Base-by-base conservation (phyloP, 2,888 invertebrate species). In the Teinopalpus imperialis region DNA sequence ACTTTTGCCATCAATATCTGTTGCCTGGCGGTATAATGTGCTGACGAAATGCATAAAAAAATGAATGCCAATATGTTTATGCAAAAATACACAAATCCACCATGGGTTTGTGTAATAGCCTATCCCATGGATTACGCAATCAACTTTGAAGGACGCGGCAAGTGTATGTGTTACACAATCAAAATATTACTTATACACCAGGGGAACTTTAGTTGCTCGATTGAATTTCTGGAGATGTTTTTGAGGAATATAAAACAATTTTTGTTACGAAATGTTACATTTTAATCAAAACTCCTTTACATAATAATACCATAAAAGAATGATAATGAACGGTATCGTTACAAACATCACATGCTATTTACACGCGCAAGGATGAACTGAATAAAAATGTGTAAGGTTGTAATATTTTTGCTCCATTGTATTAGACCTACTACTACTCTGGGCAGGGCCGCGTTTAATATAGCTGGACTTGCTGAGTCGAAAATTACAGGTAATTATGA, bases 161-260 rank as follows among this genome's bases (percentile, higher is more conserved):
- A 69, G 69, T 74, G 66, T 69, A 62, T 59, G 62, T 64, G 69
- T 64, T 61, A 63, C 57, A 63, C 57, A 67, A 68, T 57, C 54
- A 53, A 53, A 52, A 48, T 53, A 56, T 60, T 55, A 57, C 43
- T 49, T 42, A 64, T 62, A 59, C 59, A 54, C 44, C 49, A 57
- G 51, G 53, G 52, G 46, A 49, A 51, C 43, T 52, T 53, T 52
- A 51, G 48, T 54, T 54, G 46, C 23, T 44, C 56, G 53, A 56
- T 59, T 60, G 57, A 65, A 66, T 66, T 57, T 56, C 58, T 53
- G 53, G 58, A 53, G 54, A 53, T 56, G 59, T 58, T 60, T 61
- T 63, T 47, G 35, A 48, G 49, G 56, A 59, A 59, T 57, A 56
- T 57, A 52, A 65, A 66, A 66, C 56, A 59, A 56, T 54, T 40